Evolutionary conservation across 1,140 invertebrate species (phyloP), one percentile per base, ranked within the genome.

Genomic region (Hyphantria cunea): DNA sequence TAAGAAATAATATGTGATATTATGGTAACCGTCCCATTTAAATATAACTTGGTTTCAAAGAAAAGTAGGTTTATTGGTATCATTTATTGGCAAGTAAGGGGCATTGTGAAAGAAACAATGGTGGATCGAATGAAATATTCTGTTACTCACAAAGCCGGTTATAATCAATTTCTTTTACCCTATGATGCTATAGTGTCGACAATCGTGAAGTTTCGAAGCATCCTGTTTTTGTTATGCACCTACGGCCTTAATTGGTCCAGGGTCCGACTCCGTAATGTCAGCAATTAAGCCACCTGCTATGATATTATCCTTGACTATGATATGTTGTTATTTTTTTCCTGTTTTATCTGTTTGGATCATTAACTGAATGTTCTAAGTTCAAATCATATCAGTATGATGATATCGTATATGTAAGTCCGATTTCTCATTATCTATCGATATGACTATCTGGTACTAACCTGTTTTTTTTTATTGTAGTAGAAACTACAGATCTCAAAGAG

Each of bases 201-300:
- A 65, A 50, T 55, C 14, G 45, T 66, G 54, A 52, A 59, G 51
- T 68, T 66, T 58, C 64, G 51, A 56, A 52, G 55, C 71, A 64
- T 70, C 71, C 71, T 70, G 68, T 62, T 51, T 63, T 74, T 74
- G 65, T 62, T 42, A 58, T 64, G 45, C 54, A 60, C 60, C 48
- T 42, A 17, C 54, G 60, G 53, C 48, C 66, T 63, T 51, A 59
- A 63, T 63, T 39, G 42, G 42, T 12, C 37, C 42, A 47, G 55
- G 56, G 59, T 59, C 50, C n/a, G n/a, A n/a, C n/a, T n/a, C n/a
- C 60, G 51, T 45, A 59, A 66, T 63, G 13, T 33, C 5, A 56
- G 47, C 56, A 60, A 64, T 65, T 62, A 68, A 58, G 59, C 56
- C 55, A 64, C 66, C 61, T 61, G 54, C 33, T 25, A 14, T 52